Base-by-base conservation (phyloP, 2,888 invertebrate genomes). In the Parnassius apollo region DNA sequence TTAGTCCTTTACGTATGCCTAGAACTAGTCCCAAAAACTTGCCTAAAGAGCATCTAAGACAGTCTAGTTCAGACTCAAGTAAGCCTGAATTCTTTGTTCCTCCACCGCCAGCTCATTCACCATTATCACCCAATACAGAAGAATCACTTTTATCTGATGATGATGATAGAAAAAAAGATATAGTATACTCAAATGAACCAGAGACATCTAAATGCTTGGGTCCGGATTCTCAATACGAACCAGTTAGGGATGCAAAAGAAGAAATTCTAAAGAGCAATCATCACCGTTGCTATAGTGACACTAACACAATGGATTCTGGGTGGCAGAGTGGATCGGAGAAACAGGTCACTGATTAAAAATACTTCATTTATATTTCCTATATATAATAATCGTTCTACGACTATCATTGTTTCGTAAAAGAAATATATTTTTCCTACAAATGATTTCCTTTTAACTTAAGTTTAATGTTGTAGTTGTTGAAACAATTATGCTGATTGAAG, bases 261-360 rank as follows among this genome's bases (percentile, higher is more conserved):
- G 86, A 89, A 35, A 75, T 83, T 42, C 66, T 90, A 45, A 85
- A 90, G 72, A 72, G 84, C 1, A 91, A 86, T 8, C 92, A 92
- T 25, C 92, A 92, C 62, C 93, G 93, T 65, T 93, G 93, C 53
- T 90, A 93, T 59, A 93, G 92, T 68, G 93, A 93, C 55, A 93
- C 93, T 0, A 93, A 93, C 51, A 94, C 94, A 0, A 93, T 94
- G 90, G 94, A 94, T 69, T 94, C 94, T 0, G 94, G 94, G 0
- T 95, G 95, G 94, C 95, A 95, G 67, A 94, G 94, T 70, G 94
- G 94, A 0, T 94, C 94, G 0, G 94, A 94, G 66, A 94, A 93
- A 77, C 92, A 93, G 63, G 93, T 86, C n/a, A 92, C 92, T 50
- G 92, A 92, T 69, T 88, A 73, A 73, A 57, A 48, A 22, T 42